Conservation (phyloP, 92 coral and sea anemone genomes). For the Micromussa lordhowensis region DNA sequence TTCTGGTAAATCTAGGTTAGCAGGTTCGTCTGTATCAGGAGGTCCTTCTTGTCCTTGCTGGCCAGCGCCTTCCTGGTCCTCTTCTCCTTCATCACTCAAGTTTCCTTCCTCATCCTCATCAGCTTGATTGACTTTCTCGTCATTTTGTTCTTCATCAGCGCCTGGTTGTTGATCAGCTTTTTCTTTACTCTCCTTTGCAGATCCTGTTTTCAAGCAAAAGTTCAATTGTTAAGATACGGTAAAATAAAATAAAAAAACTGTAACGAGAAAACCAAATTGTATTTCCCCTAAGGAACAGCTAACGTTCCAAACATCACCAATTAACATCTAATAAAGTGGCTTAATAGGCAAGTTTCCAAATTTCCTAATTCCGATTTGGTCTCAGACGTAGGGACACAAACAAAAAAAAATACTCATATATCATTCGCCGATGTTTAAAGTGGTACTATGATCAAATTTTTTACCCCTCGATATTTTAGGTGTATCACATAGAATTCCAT, state of each 20-base stretch:
- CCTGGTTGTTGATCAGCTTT: conserved; percentile 48
- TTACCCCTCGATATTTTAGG: too few species aligned
- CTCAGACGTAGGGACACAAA: too few species aligned
- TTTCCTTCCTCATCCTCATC: conserved; percentile 86
- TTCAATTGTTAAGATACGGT: background rate
- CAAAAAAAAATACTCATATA: too few species aligned
- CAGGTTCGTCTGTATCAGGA: conserved; percentile 57
- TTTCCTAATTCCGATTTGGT: too few species aligned
- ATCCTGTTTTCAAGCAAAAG: conserved; percentile 42
- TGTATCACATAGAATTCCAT: too few species aligned
- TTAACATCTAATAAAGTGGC: too few species aligned
- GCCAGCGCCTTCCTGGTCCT: conserved; percentile 62
- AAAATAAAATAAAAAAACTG: background rate
- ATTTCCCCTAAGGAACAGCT: background rate
- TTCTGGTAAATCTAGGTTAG: conserved; percentile 82
- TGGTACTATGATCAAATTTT: too few species aligned
- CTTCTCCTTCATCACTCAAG: conserved; percentile 76
- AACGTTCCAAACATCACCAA: background rate
- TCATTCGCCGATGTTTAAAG: too few species aligned
- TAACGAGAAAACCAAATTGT: too few species aligned
- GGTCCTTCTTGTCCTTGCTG: conserved; percentile 49
- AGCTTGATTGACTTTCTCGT: conserved; percentile 57
- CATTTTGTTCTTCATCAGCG: conserved; percentile 61
- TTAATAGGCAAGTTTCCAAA: too few species aligned
- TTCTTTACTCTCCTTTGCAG: conserved; percentile 82